These are phyloP conservation scores for Leptoclinus maculatus DNA, from an alignment of 2,797 vertebrate genomes.

Conservation along the genomic window DNA sequence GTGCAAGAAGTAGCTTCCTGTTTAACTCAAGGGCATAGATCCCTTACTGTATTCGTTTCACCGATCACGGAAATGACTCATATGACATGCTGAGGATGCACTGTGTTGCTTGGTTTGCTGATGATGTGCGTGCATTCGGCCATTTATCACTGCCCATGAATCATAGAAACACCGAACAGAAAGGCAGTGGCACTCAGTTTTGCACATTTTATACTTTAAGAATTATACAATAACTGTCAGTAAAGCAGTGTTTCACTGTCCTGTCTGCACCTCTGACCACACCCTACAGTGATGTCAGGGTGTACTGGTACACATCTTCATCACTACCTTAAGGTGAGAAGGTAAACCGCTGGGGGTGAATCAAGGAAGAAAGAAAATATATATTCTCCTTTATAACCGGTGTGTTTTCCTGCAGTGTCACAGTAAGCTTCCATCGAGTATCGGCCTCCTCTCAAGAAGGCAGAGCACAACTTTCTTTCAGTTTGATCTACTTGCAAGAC, in stretches of 20 bases:
- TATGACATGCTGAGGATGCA: not conserved
- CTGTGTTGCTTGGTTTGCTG: conserved; percentile 3
- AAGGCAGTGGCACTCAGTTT: not conserved
- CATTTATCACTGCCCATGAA: conserved; percentile 33
- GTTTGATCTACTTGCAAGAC: conserved; percentile 37
- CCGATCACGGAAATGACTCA: conserved; percentile 13
- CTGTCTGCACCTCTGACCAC: not conserved
- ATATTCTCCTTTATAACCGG: not conserved
- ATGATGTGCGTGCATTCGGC: conserved; percentile 3
- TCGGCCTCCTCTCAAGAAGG: not conserved
- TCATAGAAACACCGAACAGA: not conserved
- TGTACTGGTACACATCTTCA: not conserved
- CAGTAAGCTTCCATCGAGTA: not conserved
- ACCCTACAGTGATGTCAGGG: not conserved
- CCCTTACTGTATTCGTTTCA: conserved; percentile 15
- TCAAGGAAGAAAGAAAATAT: not conserved
- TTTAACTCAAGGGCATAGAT: conserved; percentile 16
- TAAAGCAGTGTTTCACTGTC: conserved; percentile 1
- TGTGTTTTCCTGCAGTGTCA: conserved; percentile 19
- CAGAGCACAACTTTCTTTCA: conserved; percentile 26
- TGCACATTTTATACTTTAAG: not conserved
- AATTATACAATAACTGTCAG: not conserved
- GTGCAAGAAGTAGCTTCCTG: conserved; percentile 1
- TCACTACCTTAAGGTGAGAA: not conserved
- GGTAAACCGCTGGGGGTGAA: not conserved